Conservation (phyloP, 92 coral and sea anemone genomes). For the Scolanthus callimorphus region DNA sequence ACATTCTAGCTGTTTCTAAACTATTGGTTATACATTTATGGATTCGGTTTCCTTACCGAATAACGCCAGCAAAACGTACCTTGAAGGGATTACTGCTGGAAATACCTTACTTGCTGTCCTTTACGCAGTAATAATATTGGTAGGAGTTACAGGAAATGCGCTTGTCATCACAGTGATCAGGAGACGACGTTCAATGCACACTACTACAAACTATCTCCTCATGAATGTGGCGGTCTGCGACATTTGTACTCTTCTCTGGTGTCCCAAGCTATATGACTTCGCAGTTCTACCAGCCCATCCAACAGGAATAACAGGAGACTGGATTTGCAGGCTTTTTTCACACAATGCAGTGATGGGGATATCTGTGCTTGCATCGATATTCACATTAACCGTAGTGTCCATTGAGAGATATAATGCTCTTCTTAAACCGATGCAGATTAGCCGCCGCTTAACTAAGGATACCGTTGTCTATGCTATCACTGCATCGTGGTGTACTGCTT, state of each 20-base stretch:
- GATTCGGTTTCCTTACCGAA: too few relatives aligned
- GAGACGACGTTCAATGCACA: not conserved
- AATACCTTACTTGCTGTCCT: not conserved
- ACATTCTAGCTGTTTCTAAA: too few relatives aligned
- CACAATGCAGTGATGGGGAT: conserved; percentile 14
- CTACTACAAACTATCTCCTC: conserved; percentile 1
- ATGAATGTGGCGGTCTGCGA: not conserved
- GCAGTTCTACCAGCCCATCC: conserved; percentile 4
- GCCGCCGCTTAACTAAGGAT: conserved; percentile 27
- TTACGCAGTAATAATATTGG: not conserved
- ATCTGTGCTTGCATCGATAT: conserved; percentile 18
- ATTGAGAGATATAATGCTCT: conserved; percentile 51
- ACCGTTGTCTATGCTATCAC: conserved; percentile 26
- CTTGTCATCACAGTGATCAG: not conserved
- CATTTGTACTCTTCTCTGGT: not conserved
- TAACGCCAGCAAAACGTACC: too few relatives aligned
- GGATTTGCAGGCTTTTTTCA: conserved; percentile 31
- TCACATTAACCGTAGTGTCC: conserved; percentile 27
- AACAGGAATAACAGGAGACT: not conserved
- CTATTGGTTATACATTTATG: too few relatives aligned
- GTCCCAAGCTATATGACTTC: not conserved
- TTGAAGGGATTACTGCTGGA: not conserved
- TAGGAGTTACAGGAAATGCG: not conserved
- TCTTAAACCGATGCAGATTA: conserved; percentile 35
- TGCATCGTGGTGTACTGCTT: conserved; percentile 14